These are phyloP conservation scores for Ametastegia equiseti DNA, from an alignment of 2,888 invertebrate species.

Conservation along the genomic window DNA sequence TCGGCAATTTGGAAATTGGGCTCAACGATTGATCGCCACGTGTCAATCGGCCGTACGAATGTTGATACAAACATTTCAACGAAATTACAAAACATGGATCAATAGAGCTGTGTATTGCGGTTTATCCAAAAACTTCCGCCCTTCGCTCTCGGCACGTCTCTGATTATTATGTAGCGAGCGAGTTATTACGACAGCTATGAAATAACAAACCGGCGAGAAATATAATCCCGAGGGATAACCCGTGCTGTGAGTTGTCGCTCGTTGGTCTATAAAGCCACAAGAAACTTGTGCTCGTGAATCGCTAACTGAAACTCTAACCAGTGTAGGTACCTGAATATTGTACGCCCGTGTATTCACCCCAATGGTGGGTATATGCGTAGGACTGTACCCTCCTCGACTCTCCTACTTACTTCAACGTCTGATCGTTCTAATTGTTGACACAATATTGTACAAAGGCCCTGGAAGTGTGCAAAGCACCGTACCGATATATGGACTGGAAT, in stretches of 20 bases:
- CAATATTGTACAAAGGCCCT: neutral
- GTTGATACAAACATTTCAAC: too few relatives aligned
- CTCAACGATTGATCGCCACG: too few relatives aligned
- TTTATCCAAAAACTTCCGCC: too few relatives aligned
- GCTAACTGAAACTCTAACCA: neutral
- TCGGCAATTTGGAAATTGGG: neutral
- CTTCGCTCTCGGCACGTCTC: neutral
- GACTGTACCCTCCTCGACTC: neutral
- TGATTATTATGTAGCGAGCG: neutral
- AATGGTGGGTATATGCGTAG: neutral
- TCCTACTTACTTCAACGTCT: neutral
- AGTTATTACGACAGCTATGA: neutral
- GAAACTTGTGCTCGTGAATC: neutral
- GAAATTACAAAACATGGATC: neutral
- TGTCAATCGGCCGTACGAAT: too few relatives aligned
- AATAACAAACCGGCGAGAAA: neutral
- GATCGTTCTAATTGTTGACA: conserved; percentile 1
- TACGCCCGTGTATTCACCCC: neutral
- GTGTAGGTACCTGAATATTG: neutral
- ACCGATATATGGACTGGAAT: neutral
- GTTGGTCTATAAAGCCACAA: neutral
- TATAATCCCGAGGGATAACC: neutral
- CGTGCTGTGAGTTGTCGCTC: neutral
- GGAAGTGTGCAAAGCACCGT: neutral
- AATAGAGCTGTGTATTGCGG: neutral